These are phyloP conservation scores for Hirtodrosophila trivittata DNA, from an alignment of 2,888 invertebrate species.

Conservation along the genomic window DNA sequence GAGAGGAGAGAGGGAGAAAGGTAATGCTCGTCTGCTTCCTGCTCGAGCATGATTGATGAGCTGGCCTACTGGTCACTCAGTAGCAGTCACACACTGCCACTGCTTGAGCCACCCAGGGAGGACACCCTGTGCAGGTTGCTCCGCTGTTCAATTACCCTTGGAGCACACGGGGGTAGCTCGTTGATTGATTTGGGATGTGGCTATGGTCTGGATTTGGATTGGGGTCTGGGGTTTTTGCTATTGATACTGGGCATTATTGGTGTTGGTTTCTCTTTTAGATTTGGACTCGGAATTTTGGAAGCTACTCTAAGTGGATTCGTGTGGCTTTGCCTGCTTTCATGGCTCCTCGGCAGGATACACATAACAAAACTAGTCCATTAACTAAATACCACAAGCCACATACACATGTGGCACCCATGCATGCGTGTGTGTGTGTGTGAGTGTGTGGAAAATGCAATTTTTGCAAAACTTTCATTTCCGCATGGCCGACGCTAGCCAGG, in stretches of 20 bases:
- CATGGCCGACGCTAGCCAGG: slow-evolving; percentile 28
- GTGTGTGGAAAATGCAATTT: slow-evolving; percentile 46
- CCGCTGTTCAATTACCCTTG: slow-evolving; percentile 33
- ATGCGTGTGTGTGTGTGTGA: slow-evolving; percentile 9
- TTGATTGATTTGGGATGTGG: slow-evolving; percentile 52
- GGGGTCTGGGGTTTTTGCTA: background rate
- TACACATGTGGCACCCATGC: slow-evolving; percentile 15
- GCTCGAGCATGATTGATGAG: slow-evolving; percentile 49
- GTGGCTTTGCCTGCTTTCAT: slow-evolving; percentile 9
- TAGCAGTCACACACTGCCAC: background rate
- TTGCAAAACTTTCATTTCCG: slow-evolving; percentile 71
- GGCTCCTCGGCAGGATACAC: slow-evolving; percentile 15
- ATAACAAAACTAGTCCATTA: slow-evolving; percentile 68
- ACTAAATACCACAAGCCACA: slow-evolving; percentile 45
- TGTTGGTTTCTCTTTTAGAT: too few relatives aligned
- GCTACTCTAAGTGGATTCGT: slow-evolving; percentile 42
- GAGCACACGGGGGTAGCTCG: slow-evolving; percentile 6
- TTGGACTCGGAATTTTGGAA: slow-evolving; percentile 1
- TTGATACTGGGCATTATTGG: too few relatives aligned
- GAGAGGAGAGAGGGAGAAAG: slow-evolving; percentile 7
- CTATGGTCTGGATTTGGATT: background rate
- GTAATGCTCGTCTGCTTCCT: slow-evolving; percentile 11
- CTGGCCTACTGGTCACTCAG: slow-evolving; percentile 12
- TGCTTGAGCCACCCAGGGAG: too few relatives aligned
- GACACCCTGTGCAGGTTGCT: too few relatives aligned